These are phyloP conservation scores for Galagoides demidoff DNA, from an alignment of 2,797 vertebrate species.

Conservation along the genomic window DNA sequence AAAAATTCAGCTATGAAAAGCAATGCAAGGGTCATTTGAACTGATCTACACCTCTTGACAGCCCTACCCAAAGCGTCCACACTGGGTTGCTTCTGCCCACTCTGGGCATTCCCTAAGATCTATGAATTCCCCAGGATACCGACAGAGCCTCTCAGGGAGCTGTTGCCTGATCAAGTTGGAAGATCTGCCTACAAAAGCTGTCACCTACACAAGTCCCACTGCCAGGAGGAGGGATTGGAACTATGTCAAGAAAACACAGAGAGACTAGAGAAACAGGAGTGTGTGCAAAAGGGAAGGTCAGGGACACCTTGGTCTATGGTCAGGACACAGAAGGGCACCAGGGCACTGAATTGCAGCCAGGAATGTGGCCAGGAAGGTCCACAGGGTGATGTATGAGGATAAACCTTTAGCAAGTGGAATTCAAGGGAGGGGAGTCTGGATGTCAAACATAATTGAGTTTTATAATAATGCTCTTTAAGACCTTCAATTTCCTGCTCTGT, in stretches of 20 bases:
- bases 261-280: not conserved
- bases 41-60: not conserved
- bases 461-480: not conserved
- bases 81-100: not conserved
- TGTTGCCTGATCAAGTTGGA: not conserved
- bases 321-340: not conserved
- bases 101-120: not conserved
- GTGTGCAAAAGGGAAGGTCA: not conserved
- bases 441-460: not conserved
- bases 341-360: not conserved
- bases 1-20: not conserved
- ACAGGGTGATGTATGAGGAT: not conserved
- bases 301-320: not conserved
- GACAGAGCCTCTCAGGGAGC: not conserved
- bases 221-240: not conserved
- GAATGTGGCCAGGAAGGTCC: no score
- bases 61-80: not conserved
- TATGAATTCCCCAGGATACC: not conserved
- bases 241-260: not conserved
- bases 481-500: not conserved
- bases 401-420: not conserved
- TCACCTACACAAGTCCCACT: not conserved
- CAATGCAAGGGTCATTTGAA: not conserved
- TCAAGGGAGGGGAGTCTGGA: not conserved
- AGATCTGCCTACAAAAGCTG: not conserved